phyloP scores from a whole-genome alignment of 2,888 invertebrate species.

The Oscheius sp. region DNA sequence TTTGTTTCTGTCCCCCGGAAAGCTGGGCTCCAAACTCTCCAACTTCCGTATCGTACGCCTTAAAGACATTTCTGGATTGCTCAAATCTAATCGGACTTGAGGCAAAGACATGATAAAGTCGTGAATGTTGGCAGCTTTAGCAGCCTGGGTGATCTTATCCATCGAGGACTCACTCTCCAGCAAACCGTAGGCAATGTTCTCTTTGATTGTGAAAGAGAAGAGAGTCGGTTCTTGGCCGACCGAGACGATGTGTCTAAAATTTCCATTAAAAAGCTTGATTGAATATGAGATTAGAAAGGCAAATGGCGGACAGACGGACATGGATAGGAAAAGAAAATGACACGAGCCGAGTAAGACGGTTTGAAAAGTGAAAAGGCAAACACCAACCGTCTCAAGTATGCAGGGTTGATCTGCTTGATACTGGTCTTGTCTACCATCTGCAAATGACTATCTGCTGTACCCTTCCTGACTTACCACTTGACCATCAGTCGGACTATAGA shows the following conservation, averaged over 20 bases:
- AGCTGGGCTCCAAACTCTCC: constrained; percentile 84
- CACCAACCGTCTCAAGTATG: constrained; percentile 60
- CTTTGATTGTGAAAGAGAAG: constrained; percentile 64
- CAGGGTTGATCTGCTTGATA: constrained; percentile 66
- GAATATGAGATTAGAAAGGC: too few relatives aligned
- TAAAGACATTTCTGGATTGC: constrained; percentile 39
- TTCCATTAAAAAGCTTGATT: too few relatives aligned
- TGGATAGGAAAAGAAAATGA: too few relatives aligned
- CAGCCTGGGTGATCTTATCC: constrained; percentile 74
- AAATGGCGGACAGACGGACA: too few relatives aligned
- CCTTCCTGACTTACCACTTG: constrained; percentile 63
- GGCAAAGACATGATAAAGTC: constrained; percentile 75
- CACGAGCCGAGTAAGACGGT: too few relatives aligned
- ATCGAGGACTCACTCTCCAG: constrained; percentile 73
- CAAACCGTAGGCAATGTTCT: constrained; percentile 70
- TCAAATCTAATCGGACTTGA: constrained; percentile 47
- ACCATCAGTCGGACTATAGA: constrained; percentile 82
- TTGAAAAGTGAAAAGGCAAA: too few relatives aligned
- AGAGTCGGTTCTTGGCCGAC: constrained; percentile 70
- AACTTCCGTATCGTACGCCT: constrained; percentile 84
- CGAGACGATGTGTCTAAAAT: constrained; percentile 56
- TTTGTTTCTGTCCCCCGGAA: constrained; percentile 88
- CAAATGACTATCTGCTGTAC: background rate
- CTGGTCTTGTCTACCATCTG: constrained; percentile 67
- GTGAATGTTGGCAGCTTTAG: constrained; percentile 75